Conservation (phyloP, 2,113 vertebrate genomes). For the Tiliqua scincoides region DNA sequence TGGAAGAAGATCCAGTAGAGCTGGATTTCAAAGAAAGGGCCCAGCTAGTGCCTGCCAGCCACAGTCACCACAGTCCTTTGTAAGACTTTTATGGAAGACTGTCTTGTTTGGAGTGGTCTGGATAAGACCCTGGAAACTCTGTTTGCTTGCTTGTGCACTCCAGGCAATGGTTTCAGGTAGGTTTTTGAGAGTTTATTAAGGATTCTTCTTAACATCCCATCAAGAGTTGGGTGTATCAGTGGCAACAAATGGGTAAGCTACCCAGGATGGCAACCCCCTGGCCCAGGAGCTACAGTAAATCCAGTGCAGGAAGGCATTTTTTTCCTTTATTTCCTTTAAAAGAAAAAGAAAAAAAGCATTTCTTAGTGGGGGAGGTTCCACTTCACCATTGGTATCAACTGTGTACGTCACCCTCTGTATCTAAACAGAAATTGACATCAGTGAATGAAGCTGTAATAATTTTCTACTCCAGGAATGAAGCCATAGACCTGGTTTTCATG, state of each 20-base stretch:
- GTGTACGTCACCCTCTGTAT: background rate
- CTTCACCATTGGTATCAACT: background rate
- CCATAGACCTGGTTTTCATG: background rate
- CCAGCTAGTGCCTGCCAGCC: background rate
- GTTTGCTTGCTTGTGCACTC: no score
- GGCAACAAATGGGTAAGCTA: no score
- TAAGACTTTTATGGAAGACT: background rate
- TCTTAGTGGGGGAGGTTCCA: background rate
- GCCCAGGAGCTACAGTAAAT: background rate
- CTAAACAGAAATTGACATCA: background rate
- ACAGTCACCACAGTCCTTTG: background rate
- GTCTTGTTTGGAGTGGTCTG: background rate
- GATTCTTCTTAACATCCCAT: background rate
- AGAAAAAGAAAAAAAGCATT: background rate
- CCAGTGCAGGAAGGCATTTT: background rate
- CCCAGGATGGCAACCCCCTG: background rate
- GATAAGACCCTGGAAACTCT: background rate
- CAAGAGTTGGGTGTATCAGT: background rate
- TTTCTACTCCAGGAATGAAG: slow-evolving; percentile 35
- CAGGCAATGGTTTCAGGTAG: no score
- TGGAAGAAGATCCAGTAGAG: background rate
- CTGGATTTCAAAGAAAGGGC: background rate
- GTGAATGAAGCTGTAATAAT: background rate
- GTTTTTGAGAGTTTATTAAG: background rate
- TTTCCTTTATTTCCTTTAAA: background rate